A percentile compares a stretch with the other conserved stretches of the same genome.
These are phyloP conservation scores for Oophaga sylvatica DNA, from an alignment of 2,797 vertebrate genomes.

Conservation along the genomic window DNA sequence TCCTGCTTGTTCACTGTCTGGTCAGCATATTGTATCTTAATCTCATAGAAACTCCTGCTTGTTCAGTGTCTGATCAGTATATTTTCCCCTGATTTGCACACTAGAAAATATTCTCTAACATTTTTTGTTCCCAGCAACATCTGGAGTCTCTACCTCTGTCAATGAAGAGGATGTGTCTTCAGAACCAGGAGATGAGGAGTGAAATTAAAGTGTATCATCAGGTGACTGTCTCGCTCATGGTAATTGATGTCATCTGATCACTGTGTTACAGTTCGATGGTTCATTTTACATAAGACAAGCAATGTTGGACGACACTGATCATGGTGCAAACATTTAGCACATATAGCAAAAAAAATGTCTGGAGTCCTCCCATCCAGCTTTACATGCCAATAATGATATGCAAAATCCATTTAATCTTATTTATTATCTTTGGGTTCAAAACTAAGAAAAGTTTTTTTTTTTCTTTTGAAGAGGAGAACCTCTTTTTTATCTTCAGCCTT, in stretches of 20 bases:
- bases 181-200: constrained; percentile 41
- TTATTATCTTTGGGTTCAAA: too few relatives aligned
- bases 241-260: not conserved
- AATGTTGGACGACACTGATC: not conserved
- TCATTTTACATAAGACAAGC: not conserved
- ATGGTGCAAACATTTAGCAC: not conserved
- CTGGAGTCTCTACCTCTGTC: constrained; percentile 21
- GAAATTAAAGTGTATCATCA: constrained; percentile 27
- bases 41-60: not conserved
- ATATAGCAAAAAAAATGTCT: not conserved
- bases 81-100: not conserved
- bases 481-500: not conserved
- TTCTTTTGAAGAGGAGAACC: not conserved
- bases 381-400: not conserved
- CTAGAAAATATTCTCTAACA: not conserved
- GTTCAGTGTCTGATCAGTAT: not conserved
- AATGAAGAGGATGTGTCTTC: constrained; percentile 23
- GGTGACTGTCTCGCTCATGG: not conserved
- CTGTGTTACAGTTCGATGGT: not conserved
- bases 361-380: not conserved
- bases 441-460: not conserved
- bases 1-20: too few relatives aligned
- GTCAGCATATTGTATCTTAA: too few relatives aligned
- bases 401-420: not conserved
- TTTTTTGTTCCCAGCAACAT: constrained; percentile 5